Conservation (phyloP, 2,888 invertebrate species). For the Caenorhabditis sulstoni region DNA sequence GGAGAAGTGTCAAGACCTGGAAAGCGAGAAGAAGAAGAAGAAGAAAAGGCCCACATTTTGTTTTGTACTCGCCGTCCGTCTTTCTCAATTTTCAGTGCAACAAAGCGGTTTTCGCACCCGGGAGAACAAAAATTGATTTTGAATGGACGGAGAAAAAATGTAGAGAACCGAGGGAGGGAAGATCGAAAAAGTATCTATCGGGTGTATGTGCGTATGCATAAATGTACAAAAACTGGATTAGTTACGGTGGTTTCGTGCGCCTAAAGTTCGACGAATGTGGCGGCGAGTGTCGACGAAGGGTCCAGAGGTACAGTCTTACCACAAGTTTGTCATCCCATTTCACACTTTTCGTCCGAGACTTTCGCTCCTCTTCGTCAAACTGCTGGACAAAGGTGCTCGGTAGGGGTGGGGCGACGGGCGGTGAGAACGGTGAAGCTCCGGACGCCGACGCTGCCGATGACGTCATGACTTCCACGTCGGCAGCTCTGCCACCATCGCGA, state of each 20-base stretch:
- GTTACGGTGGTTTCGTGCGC: constrained; percentile 40
- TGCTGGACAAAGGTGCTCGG: constrained; percentile 46
- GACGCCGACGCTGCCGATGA: background rate
- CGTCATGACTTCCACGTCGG: constrained; percentile 36
- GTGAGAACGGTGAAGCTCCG: constrained; percentile 2
- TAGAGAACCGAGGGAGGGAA: constrained; percentile 1
- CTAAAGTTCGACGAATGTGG: background rate
- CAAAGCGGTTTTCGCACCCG: too few species aligned
- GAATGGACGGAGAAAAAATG: constrained; percentile 3
- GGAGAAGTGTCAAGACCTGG: constrained; percentile 9
- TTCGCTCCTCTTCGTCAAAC: constrained; percentile 51
- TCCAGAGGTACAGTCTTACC: constrained; percentile 13
- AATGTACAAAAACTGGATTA: constrained; percentile 47
- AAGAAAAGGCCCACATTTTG: background rate
- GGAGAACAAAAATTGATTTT: too few species aligned
- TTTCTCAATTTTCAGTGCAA: too few species aligned
- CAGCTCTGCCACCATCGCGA: constrained; percentile 18
- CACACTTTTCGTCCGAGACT: constrained; percentile 49
- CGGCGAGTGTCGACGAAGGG: background rate
- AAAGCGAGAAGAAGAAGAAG: background rate
- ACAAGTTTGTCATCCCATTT: constrained; percentile 56
- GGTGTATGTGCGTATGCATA: constrained; percentile 29
- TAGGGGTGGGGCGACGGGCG: too few species aligned
- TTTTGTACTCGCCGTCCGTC: too few species aligned
- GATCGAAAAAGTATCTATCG: background rate